Conservation (phyloP, 2,113 vertebrate species). For the Perccottus glenii region DNA sequence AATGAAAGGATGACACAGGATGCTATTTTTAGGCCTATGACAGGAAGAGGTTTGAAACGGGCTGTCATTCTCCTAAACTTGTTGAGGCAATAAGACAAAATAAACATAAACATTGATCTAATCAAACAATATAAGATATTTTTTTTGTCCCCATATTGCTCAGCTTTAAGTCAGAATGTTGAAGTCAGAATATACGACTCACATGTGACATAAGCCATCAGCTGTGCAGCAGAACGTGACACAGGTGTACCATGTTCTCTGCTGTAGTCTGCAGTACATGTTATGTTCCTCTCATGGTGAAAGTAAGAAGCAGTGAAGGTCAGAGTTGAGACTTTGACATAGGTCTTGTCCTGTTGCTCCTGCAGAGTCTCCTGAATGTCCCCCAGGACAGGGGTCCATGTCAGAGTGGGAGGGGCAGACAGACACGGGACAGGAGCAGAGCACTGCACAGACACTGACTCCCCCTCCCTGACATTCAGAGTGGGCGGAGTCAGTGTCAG, state of each 20-base stretch:
- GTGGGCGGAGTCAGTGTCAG: no score
- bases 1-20: no score
- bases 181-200: conserved; percentile 15
- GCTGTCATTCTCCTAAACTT: no score
- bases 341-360: conserved; percentile 38
- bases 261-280: no score
- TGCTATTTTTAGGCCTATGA: no score
- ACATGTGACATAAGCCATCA: background rate
- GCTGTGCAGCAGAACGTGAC: background rate
- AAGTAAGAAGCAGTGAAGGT: conserved; percentile 8
- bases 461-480: no score
- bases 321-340: conserved; percentile 32
- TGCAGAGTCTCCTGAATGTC: conserved; percentile 30
- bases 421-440: conserved; percentile 18
- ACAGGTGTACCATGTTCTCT: background rate
- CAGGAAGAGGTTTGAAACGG: no score
- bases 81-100: no score
- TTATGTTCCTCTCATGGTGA: no score
- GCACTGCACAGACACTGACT: no score
- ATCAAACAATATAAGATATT: conserved; percentile 27
- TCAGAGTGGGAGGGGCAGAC: conserved; percentile 47
- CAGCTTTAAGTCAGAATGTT: conserved; percentile 10
- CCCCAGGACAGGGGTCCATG: conserved; percentile 45
- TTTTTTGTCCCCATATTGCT: background rate
- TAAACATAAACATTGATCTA: no score